Evolutionary conservation across 2,888 invertebrate genomes (phyloP), one percentile per base, ranked within the genome.

Genomic region (Volucella bombylans): DNA sequence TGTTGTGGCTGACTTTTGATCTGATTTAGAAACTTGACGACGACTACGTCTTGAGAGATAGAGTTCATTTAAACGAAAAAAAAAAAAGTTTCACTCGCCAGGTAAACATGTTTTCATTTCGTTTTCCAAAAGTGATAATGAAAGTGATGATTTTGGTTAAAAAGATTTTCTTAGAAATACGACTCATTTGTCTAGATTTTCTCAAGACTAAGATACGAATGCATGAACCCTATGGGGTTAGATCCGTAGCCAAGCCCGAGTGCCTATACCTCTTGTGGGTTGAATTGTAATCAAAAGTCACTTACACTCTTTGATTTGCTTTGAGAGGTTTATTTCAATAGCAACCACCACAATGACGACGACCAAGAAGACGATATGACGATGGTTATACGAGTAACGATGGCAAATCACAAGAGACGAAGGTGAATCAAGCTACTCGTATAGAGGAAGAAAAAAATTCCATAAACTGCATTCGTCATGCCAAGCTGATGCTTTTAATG

Each of bases 391-490:
- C n/a, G n/a, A n/a, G n/a, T n/a, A n/a, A n/a, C n/a, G n/a, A n/a
- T n/a, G n/a, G n/a, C 23, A 23, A 23, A 23, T 23, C 23, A 23
- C 1, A 23, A 4, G 4, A 23, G 23, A 31, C 6, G 6, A 31
- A 18, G 49, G 49, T 4, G 14, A n/a, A 4, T 49, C 14, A 49
- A 49, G 2, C 1, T 14, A 12, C n/a, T 1, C 49, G 49, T n/a
- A 49, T 8, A 14, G 12, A 43, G 15, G 18, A 31, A 43, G n/a
- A 62, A 43, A 61, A 43, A 43, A 57, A 18, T 8, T 1, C 23
- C 18, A 49, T 62, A 45, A 61, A 45, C 52, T 76, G 76, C 67
- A 82, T 82, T 82, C 65, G 82, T 82, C 82, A 82, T 67, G 59
- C 54, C 49, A 64, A 45, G 47, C 23, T 77, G 71, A 71, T 45